Percentiles rank a stretch among this genome's conserved stretches.
Conservation (phyloP, 2,797 vertebrate genomes). For the Chelonia mydas region DNA sequence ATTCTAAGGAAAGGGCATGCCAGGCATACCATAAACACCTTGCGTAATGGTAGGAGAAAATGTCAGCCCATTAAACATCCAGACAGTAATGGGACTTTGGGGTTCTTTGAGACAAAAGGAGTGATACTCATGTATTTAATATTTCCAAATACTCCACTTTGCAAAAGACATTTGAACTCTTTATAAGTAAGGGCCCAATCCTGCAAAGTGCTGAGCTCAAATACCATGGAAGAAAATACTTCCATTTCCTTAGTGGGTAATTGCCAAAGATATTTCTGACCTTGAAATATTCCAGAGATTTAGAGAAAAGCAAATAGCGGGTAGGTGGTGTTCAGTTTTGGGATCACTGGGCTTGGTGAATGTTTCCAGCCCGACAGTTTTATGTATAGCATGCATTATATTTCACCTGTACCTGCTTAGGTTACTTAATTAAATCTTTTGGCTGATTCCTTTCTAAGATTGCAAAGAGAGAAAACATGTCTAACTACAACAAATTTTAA, state of each 20-base stretch:
- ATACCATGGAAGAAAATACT: background rate
- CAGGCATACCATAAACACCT: background rate
- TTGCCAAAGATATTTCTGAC: background rate
- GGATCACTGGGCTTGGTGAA: background rate
- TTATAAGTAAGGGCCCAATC: background rate
- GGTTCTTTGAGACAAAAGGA: background rate
- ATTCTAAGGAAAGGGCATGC: background rate
- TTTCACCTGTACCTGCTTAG: background rate
- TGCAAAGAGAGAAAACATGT: background rate
- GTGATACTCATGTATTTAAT: rapidly evolving
- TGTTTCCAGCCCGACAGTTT: background rate
- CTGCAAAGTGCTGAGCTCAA: background rate
- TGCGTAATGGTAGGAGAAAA: background rate
- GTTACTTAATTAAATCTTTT: background rate
- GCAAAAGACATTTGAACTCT: background rate
- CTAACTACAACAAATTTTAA: background rate
- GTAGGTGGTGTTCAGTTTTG: background rate
- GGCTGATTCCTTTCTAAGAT: background rate
- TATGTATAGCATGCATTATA: rapidly evolving
- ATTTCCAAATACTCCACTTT: background rate
- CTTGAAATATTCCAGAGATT: background rate
- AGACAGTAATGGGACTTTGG: background rate
- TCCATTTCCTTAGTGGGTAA: background rate
- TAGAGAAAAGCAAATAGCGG: background rate
- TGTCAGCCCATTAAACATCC: background rate